phyloP scores from a whole-genome alignment of 2,113 vertebrate species.

The Hymenochirus boettgeri region DNA sequence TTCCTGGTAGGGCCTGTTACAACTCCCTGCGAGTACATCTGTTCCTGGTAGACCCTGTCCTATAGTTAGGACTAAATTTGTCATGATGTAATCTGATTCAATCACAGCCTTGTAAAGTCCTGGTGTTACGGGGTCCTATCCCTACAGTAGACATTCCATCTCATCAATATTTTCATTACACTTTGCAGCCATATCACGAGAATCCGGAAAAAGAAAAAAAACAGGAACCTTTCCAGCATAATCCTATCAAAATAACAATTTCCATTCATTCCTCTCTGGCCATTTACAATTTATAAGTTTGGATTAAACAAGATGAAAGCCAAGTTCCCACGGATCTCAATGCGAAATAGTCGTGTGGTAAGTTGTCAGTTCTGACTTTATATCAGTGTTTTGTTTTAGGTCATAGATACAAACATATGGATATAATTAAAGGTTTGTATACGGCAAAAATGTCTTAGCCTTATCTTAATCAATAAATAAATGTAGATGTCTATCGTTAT shows the following conservation, averaged over 20 bases:
- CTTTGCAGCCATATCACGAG: neutral
- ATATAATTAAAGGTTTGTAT: too few species aligned
- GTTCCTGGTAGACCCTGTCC: neutral
- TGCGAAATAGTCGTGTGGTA: neutral
- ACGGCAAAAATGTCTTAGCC: too few species aligned
- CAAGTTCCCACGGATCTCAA: conserved; percentile 9
- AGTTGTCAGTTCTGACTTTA: neutral
- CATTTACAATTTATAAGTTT: conserved; percentile 7
- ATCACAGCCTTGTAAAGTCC: conserved; percentile 1
- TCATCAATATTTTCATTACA: too few species aligned
- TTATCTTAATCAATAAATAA: too few species aligned
- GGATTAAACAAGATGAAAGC: neutral
- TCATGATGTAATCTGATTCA: neutral
- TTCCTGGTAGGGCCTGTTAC: too few species aligned
- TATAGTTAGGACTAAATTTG: neutral
- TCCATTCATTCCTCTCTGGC: neutral
- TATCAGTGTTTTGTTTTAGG: too few species aligned
- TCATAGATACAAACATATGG: too few species aligned
- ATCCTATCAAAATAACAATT: conserved; percentile 5
- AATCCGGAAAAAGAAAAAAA: neutral
- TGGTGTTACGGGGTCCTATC: neutral
- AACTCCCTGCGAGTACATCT: neutral
- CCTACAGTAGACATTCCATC: neutral
- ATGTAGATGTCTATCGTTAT: too few species aligned
- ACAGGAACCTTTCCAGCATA: too few species aligned